Base-by-base conservation (phyloP, 2,888 invertebrate species). In the Hoplodrina ambigua region DNA sequence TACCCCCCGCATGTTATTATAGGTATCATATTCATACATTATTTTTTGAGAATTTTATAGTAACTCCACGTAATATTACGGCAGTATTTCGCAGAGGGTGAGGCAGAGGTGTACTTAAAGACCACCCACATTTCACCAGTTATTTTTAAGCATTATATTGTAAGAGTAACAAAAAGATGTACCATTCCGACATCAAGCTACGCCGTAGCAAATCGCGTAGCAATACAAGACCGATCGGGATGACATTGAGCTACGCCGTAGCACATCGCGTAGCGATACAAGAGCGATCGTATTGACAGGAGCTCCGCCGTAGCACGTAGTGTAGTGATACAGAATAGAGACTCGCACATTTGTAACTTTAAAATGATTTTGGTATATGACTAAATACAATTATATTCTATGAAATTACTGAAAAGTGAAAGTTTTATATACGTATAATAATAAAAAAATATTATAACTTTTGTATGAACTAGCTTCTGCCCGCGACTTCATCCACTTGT, bases 1-100 rank as follows among this genome's bases (percentile, higher is more conserved):
- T 15, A 8, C 25, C 37, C 10, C 2, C 17, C 59, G 30, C 49
- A 59, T 60, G 20, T 73, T 74, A 44, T 74, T 67, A 41, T 67
- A 59, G 17, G 46, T 46, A 46, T 49, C 30, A 19, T 67, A 55
- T 66, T 72, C n/a, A 44, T 17, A 55, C 6, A 13, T 44, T 44
- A 54, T 59, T 54, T 50, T 55, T 4, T 10, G 2, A 19, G 2
- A 20, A 1, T 49, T 37, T 33, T 52, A 33, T 41, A 50, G 17
- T 1, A 46, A 15, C 46, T 15, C 17, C 17, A 46, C 4, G 8
- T 1, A 17, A 3, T 4, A 6, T 17, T 5, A 46, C 15, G 17
- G 1, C 46, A 17, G 17, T 46, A 17, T 46, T 46, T 6, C 2
- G 1, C 11, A 11, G 17, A 46, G 17, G 17, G 46, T 46, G 15